Percentiles rank a stretch among this genome's conserved stretches.
phyloP scores from a whole-genome alignment of 2,113 vertebrate genomes.

The Entosphenus tridentatus region DNA sequence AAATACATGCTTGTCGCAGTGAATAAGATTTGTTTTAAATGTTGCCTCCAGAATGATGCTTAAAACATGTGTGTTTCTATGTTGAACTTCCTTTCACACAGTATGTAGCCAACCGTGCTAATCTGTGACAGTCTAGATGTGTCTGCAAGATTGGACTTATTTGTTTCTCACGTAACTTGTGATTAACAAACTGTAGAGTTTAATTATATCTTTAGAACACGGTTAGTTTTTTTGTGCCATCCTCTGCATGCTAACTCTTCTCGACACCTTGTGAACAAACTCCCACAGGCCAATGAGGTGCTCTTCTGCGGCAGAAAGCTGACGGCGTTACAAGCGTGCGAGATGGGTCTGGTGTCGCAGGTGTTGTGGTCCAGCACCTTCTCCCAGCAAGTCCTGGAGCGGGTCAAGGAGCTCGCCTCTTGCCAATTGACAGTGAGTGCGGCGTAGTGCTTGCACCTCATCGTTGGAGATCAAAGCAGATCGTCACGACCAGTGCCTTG shows the following conservation, averaged over 20 bases:
- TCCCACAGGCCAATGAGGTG: conserved; percentile 77
- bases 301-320: conserved; percentile 75
- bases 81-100: no score
- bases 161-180: no score
- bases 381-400: conserved; percentile 83
- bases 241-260: neutral
- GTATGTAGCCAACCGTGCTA: no score
- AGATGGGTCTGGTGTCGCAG: conserved; percentile 83
- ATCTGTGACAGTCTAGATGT: no score
- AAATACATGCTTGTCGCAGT: no score
- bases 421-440: conserved; percentile 62
- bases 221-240: neutral
- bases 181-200: neutral
- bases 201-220: neutral
- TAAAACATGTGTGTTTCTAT: no score
- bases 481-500: neutral
- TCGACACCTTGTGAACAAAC: neutral
- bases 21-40: no score
- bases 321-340: conserved; percentile 82
- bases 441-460: no score
- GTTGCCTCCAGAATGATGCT: no score
- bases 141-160: no score
- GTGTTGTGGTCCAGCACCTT: conserved; percentile 93
- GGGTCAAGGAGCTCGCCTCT: conserved; percentile 67
- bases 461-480: no score